Conservation (phyloP, 2,888 invertebrate species). For the Oegoconia quadripuncta region DNA sequence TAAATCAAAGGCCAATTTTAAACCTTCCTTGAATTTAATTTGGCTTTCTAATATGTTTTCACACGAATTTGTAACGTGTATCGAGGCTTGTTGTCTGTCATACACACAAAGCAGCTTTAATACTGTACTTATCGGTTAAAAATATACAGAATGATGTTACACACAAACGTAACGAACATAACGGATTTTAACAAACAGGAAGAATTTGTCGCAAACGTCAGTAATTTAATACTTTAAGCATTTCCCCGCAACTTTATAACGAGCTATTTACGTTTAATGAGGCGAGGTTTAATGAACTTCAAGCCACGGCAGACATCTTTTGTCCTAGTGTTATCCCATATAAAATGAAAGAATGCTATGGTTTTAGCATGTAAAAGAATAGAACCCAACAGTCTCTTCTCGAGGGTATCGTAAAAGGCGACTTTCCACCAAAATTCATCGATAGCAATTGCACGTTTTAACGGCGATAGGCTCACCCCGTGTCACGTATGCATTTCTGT, state of each 20-base stretch:
- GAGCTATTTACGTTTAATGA: neutral
- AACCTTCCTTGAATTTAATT: slow-evolving; percentile 23
- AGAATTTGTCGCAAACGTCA: neutral
- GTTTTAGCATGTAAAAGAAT: too few relatives aligned
- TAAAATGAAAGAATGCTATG: too few relatives aligned
- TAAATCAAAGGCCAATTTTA: slow-evolving; percentile 35
- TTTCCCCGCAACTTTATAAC: slow-evolving; percentile 25
- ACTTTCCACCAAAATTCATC: too few relatives aligned
- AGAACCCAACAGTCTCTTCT: too few relatives aligned
- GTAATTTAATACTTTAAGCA: slow-evolving; percentile 12
- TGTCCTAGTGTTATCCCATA: too few relatives aligned
- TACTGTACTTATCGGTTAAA: neutral
- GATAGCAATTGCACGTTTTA: too few relatives aligned
- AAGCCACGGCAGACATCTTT: too few relatives aligned
- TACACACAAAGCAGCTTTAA: neutral
- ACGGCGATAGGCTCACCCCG: too few relatives aligned
- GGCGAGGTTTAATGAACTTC: too few relatives aligned
- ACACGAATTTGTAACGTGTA: slow-evolving; percentile 17
- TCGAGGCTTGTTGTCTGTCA: slow-evolving; percentile 12
- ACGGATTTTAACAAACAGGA: slow-evolving; percentile 5
- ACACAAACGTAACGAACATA: neutral
- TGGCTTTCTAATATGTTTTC: slow-evolving; percentile 20
- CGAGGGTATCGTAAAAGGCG: too few relatives aligned
- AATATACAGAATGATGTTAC: neutral
- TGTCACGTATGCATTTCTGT: too few relatives aligned